These are phyloP conservation scores for Puntigrus tetrazona DNA, from an alignment of 2,113 vertebrate species.

Conservation along the genomic window DNA sequence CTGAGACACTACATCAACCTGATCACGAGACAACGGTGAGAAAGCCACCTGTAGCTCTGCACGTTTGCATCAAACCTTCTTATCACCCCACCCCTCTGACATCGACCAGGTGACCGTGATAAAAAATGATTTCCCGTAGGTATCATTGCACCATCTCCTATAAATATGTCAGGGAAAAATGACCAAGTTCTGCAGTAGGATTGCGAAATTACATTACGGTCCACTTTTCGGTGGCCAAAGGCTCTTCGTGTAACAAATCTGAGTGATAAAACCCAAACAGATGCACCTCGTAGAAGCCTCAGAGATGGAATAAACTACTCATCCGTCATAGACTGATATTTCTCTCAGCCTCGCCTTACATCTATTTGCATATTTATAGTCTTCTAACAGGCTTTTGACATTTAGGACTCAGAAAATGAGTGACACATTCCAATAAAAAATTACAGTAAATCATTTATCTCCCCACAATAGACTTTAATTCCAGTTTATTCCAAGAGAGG, in stretches of 20 bases:
- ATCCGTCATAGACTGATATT: slow-evolving; percentile 12
- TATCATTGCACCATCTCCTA: neutral
- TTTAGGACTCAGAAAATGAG: slow-evolving; percentile 53
- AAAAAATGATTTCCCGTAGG: neutral
- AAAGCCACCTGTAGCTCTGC: neutral
- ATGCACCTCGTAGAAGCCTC: slow-evolving; percentile 57
- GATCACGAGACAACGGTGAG: slow-evolving; percentile 90
- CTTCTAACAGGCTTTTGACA: slow-evolving; percentile 69
- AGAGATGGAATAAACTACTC: slow-evolving; percentile 61
- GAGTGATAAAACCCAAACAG: slow-evolving; percentile 60
- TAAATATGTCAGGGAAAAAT: neutral
- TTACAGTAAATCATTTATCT: neutral
- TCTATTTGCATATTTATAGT: slow-evolving; percentile 60
- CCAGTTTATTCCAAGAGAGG: neutral
- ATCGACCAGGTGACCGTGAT: neutral
- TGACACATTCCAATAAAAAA: neutral
- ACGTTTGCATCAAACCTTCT: neutral
- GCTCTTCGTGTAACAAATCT: slow-evolving; percentile 54
- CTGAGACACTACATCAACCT: slow-evolving; percentile 94
- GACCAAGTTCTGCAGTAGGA: neutral
- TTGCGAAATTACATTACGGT: slow-evolving; percentile 62
- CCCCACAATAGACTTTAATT: neutral
- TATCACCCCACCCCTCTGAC: neutral
- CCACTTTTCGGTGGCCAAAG: slow-evolving; percentile 58
- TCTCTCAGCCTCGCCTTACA: neutral